Evolutionary conservation across 2,113 vertebrate genomes (phyloP), one percentile per base, ranked within the genome.

Genomic region (Cyanoramphus novaezelandiae): DNA sequence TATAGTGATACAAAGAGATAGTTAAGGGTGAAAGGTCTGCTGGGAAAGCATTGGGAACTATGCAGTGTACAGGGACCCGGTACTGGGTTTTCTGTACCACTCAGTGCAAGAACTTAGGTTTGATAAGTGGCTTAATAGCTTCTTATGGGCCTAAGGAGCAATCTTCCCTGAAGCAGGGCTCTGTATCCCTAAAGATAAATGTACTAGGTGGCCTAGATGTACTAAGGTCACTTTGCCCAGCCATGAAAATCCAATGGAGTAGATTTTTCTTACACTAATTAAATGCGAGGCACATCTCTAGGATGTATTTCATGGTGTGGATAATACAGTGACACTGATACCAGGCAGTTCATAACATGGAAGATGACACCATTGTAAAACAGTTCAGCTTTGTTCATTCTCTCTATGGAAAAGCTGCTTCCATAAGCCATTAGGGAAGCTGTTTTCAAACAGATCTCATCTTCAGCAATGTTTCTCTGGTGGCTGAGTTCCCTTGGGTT

Each of bases 371-470:
- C 19, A 1, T 1, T 62, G 63, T 44, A 94, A 87, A 82, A 59
- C 15, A 76, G 50, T 60, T 81, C 83, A 49, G 25, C 43, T 92
- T 88, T 91, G n/a, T 78, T 81, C 29, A 79, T 75, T 84, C 43
- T 95, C 72, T 91, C 82, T 35, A 3, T 23, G 50, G 85, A 95
- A 92, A 92, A 78, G 43, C 25, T 91, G 33, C 31, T n/a, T 86
- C 53, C 57, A 44, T 77, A 65, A 67, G n/a, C 23, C 43, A 49
- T 67, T n/a, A 82, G 68, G n/a, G 65, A 72, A 83, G 64, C 82
- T 88, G 12, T 93, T 79, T 88, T 93, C 65, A 39, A 39, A 75
- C 16, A 88, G 46, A 37, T 72, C 41, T 86, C 39, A 59, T 31
- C 28, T 84, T 88, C n/a, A 7, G 53, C 59, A 77, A 10, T 86